Percentiles rank a stretch among this genome's conserved stretches.
Conservation (phyloP, 92 coral and sea anemone species). For the Blastomussa wellsi region DNA sequence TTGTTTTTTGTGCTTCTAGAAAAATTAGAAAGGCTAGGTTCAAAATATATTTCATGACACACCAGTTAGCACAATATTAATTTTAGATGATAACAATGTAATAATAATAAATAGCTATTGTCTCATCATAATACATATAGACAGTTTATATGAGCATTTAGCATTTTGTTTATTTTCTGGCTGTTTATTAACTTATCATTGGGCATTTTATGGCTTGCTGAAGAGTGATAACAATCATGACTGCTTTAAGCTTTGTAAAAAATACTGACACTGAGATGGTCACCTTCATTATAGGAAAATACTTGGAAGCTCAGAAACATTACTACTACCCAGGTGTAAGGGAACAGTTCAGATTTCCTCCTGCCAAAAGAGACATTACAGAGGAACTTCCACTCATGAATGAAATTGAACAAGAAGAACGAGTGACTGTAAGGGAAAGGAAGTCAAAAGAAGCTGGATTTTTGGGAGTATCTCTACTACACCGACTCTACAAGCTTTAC, state of each 20-base stretch:
- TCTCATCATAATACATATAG: no score
- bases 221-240: no score
- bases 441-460: constrained; percentile 57
- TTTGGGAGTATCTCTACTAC: constrained; percentile 49
- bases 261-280: neutral
- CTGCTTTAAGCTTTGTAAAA: no score
- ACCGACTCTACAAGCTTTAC: constrained; percentile 49
- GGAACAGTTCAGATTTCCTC: constrained; percentile 50
- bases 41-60: no score
- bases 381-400: constrained; percentile 43
- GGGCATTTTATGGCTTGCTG: no score
- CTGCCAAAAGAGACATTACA: constrained; percentile 46
- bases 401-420: constrained; percentile 58
- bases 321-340: constrained; percentile 60
- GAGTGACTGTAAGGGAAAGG: constrained; percentile 27
- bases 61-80: no score
- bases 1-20: neutral
- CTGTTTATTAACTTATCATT: no score
- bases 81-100: no score
- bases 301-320: constrained; percentile 48
- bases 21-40: no score
- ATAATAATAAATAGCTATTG: no score
- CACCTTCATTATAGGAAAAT: constrained; percentile 18
- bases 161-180: no score
- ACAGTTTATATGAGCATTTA: no score